Conservation (phyloP, 1,140 invertebrate genomes). For the Olivierus martensii region DNA sequence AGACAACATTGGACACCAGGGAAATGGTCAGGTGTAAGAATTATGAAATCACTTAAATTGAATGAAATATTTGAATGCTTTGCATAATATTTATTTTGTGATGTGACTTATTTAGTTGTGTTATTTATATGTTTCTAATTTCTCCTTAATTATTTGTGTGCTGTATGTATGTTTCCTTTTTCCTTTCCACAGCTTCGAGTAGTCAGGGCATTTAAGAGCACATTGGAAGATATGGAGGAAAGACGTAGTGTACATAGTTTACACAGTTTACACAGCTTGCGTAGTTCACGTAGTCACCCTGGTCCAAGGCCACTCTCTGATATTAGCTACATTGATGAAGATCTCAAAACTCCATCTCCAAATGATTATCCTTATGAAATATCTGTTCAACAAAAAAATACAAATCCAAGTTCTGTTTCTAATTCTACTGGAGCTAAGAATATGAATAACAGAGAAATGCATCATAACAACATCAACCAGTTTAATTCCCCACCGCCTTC, state of each 20-base stretch:
- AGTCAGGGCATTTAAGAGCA: constrained; percentile 99
- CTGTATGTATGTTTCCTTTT: too few species aligned
- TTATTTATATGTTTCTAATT: too few species aligned
- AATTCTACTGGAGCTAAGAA: background rate
- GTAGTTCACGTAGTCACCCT: constrained; percentile 67
- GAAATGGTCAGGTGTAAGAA: too few species aligned
- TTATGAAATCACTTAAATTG: too few species aligned
- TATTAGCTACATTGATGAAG: constrained; percentile 20
- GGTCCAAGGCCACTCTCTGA: constrained; percentile 56
- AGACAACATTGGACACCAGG: too few species aligned
- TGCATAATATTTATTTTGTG: too few species aligned
- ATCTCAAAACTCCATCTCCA: constrained; percentile 40
- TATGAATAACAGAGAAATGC: background rate
- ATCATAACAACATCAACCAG: constrained; percentile 1
- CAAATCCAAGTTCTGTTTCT: background rate
- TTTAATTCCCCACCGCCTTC: background rate
- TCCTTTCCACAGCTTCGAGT: constrained; percentile 78
- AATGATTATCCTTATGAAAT: constrained; percentile 20
- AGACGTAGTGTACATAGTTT: constrained; percentile 94
- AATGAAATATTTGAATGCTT: too few species aligned
- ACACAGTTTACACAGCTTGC: constrained; percentile 54
- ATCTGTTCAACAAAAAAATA: constrained; percentile 5
- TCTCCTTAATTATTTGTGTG: too few species aligned
- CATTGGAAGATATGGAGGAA: constrained; percentile 98
- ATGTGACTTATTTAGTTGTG: too few species aligned